phyloP scores from a whole-genome alignment of 2,797 vertebrate genomes.

The Ptychobarbus kaznakovi region DNA sequence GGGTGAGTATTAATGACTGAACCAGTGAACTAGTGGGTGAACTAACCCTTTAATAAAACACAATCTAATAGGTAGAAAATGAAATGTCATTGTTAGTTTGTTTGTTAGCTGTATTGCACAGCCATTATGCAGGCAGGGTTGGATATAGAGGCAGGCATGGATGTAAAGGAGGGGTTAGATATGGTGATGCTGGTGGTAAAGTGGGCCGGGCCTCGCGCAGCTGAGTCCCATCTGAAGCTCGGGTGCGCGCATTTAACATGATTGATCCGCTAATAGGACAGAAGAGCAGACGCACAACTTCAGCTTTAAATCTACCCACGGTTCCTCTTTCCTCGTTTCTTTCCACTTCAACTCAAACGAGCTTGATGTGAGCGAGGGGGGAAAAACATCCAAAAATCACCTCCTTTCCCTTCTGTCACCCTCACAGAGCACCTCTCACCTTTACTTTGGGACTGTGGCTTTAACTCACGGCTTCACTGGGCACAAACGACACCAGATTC shows the following conservation, averaged over 20 bases:
- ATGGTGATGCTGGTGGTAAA: slow-evolving; percentile 39
- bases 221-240: slow-evolving; percentile 79
- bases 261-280: slow-evolving; percentile 85
- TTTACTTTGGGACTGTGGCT: slow-evolving; percentile 72
- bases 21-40: neutral
- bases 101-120: neutral
- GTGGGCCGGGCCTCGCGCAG: slow-evolving; percentile 74
- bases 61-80: neutral
- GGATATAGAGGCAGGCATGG: neutral
- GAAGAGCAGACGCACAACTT: slow-evolving; percentile 59
- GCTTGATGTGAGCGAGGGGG: slow-evolving; percentile 80
- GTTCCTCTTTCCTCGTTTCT: slow-evolving; percentile 60
- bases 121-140: neutral
- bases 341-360: slow-evolving; percentile 68
- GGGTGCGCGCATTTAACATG: slow-evolving; percentile 74
- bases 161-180: slow-evolving; percentile 31
- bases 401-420: slow-evolving; percentile 77
- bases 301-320: slow-evolving; percentile 60
- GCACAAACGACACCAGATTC: slow-evolving; percentile 67
- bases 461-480: slow-evolving; percentile 69
- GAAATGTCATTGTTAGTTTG: neutral
- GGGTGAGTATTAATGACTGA: neutral
- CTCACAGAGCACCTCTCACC: slow-evolving; percentile 81
- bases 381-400: slow-evolving; percentile 68
- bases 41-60: neutral